These are phyloP conservation scores for Merodon equestris DNA, from an alignment of 2,888 invertebrate species.

Conservation along the genomic window DNA sequence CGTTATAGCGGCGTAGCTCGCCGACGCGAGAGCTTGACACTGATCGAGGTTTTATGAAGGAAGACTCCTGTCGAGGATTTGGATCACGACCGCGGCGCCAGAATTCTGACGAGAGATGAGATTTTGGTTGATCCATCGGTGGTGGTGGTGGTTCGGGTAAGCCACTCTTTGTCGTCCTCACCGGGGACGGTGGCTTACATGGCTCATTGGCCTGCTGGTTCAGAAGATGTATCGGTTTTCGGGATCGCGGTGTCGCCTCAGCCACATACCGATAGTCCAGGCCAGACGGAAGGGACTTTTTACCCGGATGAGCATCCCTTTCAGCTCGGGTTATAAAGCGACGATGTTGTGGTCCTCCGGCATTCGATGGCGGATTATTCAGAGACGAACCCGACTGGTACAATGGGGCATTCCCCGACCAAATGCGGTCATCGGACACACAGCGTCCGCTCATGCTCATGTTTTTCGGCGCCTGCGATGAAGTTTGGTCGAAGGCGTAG, in stretches of 20 bases:
- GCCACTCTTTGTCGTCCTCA: conserved; percentile 76
- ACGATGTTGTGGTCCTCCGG: conserved; percentile 61
- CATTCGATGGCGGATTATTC: conserved; percentile 70
- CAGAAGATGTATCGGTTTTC: conserved; percentile 86
- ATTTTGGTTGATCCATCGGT: conserved; percentile 71
- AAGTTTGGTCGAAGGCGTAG: conserved; percentile 80
- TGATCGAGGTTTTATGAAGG: conserved; percentile 75
- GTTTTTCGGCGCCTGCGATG: conserved; percentile 48
- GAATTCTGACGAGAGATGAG: conserved; percentile 81
- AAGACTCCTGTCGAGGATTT: conserved; percentile 51
- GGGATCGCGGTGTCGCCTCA: conserved; percentile 86
- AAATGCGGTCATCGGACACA: conserved; percentile 78
- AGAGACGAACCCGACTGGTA: conserved; percentile 76
- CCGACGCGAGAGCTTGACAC: conserved; percentile 74
- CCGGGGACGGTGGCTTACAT: conserved; percentile 70
- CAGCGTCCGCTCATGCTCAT: conserved; percentile 74
- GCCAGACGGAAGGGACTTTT: conserved; percentile 75
- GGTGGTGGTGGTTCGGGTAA: conserved; percentile 70
- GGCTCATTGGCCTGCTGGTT: conserved; percentile 76
- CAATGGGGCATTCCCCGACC: conserved; percentile 74
- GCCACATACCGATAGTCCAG: conserved; percentile 84
- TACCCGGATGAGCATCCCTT: conserved; percentile 74
- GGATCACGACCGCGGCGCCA: conserved; percentile 78
- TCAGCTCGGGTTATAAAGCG: conserved; percentile 76
- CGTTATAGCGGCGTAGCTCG: conserved; percentile 73